Conservation (phyloP, 1,140 invertebrate species). For the Penaeus indicus region DNA sequence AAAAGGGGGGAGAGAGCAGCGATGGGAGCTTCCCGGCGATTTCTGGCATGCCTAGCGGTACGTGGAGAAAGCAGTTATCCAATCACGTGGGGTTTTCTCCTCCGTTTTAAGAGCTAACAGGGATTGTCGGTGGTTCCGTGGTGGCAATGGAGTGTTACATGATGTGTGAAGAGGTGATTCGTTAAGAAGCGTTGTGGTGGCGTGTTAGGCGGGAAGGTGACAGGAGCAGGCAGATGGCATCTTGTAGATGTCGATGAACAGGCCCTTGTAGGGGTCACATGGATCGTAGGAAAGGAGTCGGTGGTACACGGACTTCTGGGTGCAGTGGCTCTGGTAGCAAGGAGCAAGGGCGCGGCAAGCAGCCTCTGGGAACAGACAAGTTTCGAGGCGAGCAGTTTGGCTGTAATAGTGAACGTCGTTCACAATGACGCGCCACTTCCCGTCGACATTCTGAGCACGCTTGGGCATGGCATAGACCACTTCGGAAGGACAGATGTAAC, state of each 20-base stretch:
- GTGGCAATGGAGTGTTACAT: too few species aligned
- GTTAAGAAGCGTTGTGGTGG: too few species aligned
- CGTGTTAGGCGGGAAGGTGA: too few species aligned
- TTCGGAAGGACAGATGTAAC: too few species aligned
- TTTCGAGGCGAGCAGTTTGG: conserved; percentile 67
- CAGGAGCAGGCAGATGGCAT: conserved; percentile 68
- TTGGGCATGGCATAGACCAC: too few species aligned
- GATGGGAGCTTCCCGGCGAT: too few species aligned
- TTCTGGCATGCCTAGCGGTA: conserved; percentile 22
- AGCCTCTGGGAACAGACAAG: conserved; percentile 66
- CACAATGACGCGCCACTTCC: too few species aligned
- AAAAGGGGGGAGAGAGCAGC: too few species aligned
- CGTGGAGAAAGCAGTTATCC: conserved; percentile 63
- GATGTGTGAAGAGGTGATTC: too few species aligned
- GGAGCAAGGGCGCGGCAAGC: conserved; percentile 68
- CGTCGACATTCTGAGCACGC: too few species aligned
- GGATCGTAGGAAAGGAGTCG: conserved; percentile 68
- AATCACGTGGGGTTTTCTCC: conserved; percentile 50
- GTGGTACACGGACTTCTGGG: conserved; percentile 68
- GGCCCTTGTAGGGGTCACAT: conserved; percentile 68
- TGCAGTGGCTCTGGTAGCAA: conserved; percentile 67
- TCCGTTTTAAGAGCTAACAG: neutral
- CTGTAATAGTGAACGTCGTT: conserved; percentile 67
- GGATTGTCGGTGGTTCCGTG: too few species aligned
- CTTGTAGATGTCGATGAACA: conserved; percentile 68